These are phyloP conservation scores for Drosophila burlai DNA, from an alignment of 1,140 invertebrate genomes.

Conservation along the genomic window DNA sequence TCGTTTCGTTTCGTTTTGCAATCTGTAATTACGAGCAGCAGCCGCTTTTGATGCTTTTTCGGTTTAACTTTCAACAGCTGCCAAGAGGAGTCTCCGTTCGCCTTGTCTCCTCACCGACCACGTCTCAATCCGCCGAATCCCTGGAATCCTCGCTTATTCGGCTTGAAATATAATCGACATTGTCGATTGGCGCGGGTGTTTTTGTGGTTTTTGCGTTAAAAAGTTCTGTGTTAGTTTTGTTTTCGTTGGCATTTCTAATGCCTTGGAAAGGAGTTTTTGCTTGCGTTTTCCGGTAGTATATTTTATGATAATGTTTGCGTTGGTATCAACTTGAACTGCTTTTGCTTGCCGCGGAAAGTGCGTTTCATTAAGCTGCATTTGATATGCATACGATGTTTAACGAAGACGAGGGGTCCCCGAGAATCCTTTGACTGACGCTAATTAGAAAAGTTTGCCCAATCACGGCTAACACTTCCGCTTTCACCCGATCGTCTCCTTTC, in stretches of 20 bases:
- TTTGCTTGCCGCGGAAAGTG: constrained; percentile 45
- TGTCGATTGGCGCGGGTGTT: constrained; percentile 68
- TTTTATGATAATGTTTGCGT: constrained; percentile 60
- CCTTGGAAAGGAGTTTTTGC: constrained; percentile 50
- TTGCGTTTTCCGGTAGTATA: constrained; percentile 45
- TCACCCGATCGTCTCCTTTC: constrained; percentile 2
- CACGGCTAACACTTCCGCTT: constrained; percentile 45
- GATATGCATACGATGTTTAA: constrained; percentile 56
- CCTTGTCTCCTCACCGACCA: background rate
- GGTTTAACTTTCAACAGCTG: constrained; percentile 77
- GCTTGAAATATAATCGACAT: constrained; percentile 62
- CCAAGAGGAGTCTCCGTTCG: constrained; percentile 15
- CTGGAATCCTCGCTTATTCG: constrained; percentile 5
- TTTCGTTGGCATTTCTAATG: constrained; percentile 65
- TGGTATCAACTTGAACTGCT: constrained; percentile 17
- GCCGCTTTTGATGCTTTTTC: constrained; percentile 60
- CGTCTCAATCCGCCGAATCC: background rate
- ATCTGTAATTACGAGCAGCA: constrained; percentile 73
- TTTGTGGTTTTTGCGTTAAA: constrained; percentile 60
- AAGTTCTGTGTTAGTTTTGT: constrained; percentile 72
- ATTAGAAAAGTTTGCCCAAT: constrained; percentile 73
- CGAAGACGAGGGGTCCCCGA: constrained; percentile 10
- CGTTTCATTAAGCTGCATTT: constrained; percentile 54
- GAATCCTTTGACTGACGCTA: constrained; percentile 53
- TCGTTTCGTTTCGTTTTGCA: constrained; percentile 67